Conservation (phyloP, 2,797 vertebrate genomes). For the Phalloptychus januarius region DNA sequence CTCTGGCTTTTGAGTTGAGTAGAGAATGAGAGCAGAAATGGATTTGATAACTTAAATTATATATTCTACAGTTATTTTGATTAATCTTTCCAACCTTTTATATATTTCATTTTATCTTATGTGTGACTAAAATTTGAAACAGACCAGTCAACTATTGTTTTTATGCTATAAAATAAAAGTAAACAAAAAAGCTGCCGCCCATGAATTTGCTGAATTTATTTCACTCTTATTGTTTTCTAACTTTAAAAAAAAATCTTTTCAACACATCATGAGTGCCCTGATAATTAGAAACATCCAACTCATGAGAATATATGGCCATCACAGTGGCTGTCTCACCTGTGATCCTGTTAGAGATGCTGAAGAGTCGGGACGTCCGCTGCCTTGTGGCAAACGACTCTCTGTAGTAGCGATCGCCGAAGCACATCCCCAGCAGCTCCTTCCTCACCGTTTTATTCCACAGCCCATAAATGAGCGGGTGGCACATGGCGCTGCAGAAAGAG, state of each 20-base stretch:
- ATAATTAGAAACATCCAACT: not conserved
- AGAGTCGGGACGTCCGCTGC: slow-evolving; percentile 90
- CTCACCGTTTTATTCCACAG: slow-evolving; percentile 99
- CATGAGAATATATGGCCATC: not conserved
- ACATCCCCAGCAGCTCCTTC: slow-evolving; percentile 96
- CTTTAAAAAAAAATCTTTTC: no score
- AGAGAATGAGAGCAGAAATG: not conserved
- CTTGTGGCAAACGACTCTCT: slow-evolving; percentile 92
- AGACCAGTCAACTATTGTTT: not conserved
- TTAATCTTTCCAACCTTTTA: not conserved
- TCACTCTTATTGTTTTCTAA: not conserved
- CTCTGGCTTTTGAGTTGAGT: not conserved
- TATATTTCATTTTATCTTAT: not conserved
- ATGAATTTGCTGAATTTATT: not conserved
- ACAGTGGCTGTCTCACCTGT: slow-evolving; percentile 83
- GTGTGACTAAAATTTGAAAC: not conserved
- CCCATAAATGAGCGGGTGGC: slow-evolving; percentile 96
- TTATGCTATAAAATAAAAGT: not conserved
- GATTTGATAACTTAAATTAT: not conserved
- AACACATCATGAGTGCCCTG: not conserved
- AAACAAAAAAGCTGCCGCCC: not conserved
- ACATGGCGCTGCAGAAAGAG: slow-evolving; percentile 93
- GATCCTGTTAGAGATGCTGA: slow-evolving; percentile 98
- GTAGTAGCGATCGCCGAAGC: slow-evolving; percentile 95
- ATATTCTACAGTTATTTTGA: not conserved